Conservation (phyloP, 2,888 invertebrate species). For the Agrotis puta region DNA sequence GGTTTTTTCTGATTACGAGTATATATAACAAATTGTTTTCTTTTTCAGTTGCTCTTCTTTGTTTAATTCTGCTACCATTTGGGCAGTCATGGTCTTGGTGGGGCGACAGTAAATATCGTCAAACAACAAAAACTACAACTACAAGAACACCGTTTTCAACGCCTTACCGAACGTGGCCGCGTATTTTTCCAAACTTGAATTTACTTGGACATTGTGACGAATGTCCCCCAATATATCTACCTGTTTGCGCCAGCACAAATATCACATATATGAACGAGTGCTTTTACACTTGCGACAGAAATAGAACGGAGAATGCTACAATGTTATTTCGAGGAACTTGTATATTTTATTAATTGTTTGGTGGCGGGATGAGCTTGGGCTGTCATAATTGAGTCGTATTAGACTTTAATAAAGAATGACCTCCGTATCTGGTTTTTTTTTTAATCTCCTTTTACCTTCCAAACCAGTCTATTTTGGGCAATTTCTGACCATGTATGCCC, state of each 20-base stretch:
- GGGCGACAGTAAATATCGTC: too few relatives aligned
- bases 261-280: constrained; percentile 18
- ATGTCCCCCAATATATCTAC: neutral
- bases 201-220: fast-evolving
- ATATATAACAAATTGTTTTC: too few relatives aligned
- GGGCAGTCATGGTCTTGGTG: too few relatives aligned
- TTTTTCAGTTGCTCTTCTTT: constrained; percentile 5
- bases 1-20: too few relatives aligned
- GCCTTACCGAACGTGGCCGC: neutral
- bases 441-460: too few relatives aligned
- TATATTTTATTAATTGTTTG: constrained; percentile 18
- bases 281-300: neutral
- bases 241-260: constrained; percentile 5
- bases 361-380: too few relatives aligned
- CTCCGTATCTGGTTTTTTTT: too few relatives aligned
- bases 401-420: neutral
- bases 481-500: too few relatives aligned
- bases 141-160: too few relatives aligned
- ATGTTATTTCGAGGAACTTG: neutral
- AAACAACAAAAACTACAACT: too few relatives aligned
- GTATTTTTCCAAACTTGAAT: neutral
- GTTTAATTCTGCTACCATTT: neutral
- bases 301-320: neutral
- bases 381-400: too few relatives aligned
- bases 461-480: too few relatives aligned